phyloP scores from a whole-genome alignment of 2,888 invertebrate genomes.

The Synergus laeviventris region DNA sequence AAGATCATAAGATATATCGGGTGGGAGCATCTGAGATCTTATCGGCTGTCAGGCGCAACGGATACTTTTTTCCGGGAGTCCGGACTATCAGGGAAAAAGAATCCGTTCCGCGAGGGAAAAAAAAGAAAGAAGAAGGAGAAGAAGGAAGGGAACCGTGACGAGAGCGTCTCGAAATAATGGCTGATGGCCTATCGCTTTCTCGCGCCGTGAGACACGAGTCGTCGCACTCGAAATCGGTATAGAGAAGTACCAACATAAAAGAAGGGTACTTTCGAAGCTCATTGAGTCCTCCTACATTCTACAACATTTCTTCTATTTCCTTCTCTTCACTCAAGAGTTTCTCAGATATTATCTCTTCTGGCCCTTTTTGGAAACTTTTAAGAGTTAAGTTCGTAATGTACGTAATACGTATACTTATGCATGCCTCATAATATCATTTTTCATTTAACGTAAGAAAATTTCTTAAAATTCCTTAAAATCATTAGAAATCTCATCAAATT shows the following conservation, averaged over 20 bases:
- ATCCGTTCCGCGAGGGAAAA: constrained; percentile 53
- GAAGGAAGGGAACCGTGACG: constrained; percentile 56
- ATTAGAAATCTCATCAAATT: no score
- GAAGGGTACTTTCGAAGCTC: constrained; percentile 7
- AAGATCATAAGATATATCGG: constrained; percentile 38
- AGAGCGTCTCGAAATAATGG: constrained; percentile 59
- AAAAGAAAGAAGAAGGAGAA: constrained; percentile 43
- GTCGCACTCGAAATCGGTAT: constrained; percentile 56
- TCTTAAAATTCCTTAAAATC: no score
- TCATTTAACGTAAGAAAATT: background rate
- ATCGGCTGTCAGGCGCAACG: constrained; percentile 59
- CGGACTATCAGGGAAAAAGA: constrained; percentile 48
- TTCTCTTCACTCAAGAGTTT: background rate
- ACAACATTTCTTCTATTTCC: background rate
- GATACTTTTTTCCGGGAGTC: constrained; percentile 60
- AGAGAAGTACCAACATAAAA: constrained; percentile 24
- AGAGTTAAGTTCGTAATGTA: background rate
- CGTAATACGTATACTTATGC: background rate
- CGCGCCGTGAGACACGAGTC: constrained; percentile 62
- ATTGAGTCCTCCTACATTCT: background rate
- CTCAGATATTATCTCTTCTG: background rate
- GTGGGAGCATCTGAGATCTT: constrained; percentile 53
- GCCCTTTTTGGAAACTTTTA: background rate
- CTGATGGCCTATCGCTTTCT: constrained; percentile 59
- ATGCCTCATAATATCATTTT: background rate